Evolutionary conservation across 2,888 invertebrate genomes (phyloP).

Genomic region (Aspidiotus rigidus): DNA sequence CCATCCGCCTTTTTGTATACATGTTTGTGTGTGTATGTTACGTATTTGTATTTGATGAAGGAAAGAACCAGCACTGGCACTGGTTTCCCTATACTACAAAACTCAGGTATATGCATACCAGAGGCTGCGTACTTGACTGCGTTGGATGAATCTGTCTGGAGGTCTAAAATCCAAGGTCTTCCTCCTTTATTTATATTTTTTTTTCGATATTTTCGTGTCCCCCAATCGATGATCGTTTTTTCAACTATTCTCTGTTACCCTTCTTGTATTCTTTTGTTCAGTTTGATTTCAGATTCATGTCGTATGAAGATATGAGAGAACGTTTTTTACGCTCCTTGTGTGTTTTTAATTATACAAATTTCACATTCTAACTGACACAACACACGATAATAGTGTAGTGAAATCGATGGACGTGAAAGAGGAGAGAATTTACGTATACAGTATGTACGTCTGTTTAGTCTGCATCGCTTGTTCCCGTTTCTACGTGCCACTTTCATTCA

Average conservation of each 20-base stretch:
- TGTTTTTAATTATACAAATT: background rate
- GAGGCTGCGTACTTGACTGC: constrained; percentile 19
- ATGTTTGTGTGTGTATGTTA: no score
- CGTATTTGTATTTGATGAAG: no score
- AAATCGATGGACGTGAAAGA: constrained; percentile 1
- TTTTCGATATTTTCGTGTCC: background rate
- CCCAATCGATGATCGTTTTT: no score
- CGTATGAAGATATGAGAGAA: no score
- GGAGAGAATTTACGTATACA: background rate
- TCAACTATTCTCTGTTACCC: background rate
- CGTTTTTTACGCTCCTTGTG: background rate
- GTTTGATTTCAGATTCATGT: no score
- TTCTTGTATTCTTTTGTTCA: background rate
- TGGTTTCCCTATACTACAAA: background rate
- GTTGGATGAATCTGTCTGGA: constrained; percentile 17
- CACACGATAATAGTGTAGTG: constrained; percentile 1
- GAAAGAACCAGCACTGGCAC: background rate
- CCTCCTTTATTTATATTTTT: background rate
- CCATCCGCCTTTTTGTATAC: background rate
- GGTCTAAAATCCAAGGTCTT: constrained; percentile 30
- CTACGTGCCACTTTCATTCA: constrained; percentile 1
- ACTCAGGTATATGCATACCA: constrained; percentile 6
- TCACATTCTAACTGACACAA: background rate
- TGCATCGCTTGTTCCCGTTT: background rate
- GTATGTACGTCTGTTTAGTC: no score